These are phyloP conservation scores for Crocodylus rhombifer DNA, from an alignment of 2,797 vertebrate genomes.

Conservation along the genomic window DNA sequence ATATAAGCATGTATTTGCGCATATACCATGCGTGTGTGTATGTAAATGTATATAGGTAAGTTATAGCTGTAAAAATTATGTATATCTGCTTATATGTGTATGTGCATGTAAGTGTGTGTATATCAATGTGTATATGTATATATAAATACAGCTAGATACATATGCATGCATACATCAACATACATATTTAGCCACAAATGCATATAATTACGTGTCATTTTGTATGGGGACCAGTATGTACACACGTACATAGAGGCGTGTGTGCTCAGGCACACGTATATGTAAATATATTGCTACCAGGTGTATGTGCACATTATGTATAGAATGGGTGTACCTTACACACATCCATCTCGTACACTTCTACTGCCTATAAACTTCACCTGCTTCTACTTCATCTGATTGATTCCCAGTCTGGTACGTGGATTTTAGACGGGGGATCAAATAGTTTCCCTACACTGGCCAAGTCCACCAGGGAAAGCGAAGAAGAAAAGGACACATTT, in stretches of 20 bases:
- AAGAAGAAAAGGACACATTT: background rate
- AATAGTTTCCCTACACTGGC: background rate
- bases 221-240: rapidly evolving
- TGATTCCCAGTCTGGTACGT: rapidly evolving
- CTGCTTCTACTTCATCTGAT: rapidly evolving
- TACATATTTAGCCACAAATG: rapidly evolving
- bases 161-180: rapidly evolving
- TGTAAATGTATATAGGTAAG: too few species aligned
- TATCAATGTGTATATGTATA: rapidly evolving
- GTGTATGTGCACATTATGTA: background rate
- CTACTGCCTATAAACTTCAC: background rate
- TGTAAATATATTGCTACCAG: background rate
- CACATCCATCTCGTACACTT: background rate
- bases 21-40: background rate
- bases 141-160: rapidly evolving
- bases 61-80: too few species aligned
- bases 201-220: rapidly evolving
- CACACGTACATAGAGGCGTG: too few species aligned
- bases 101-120: background rate
- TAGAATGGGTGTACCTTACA: background rate
- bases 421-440: background rate
- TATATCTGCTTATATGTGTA: background rate
- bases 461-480: background rate
- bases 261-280: too few species aligned
- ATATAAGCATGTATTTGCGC: background rate